Evolutionary conservation across 2,113 vertebrate genomes (phyloP).

Genomic region (Marmota flaviventris): DNA sequence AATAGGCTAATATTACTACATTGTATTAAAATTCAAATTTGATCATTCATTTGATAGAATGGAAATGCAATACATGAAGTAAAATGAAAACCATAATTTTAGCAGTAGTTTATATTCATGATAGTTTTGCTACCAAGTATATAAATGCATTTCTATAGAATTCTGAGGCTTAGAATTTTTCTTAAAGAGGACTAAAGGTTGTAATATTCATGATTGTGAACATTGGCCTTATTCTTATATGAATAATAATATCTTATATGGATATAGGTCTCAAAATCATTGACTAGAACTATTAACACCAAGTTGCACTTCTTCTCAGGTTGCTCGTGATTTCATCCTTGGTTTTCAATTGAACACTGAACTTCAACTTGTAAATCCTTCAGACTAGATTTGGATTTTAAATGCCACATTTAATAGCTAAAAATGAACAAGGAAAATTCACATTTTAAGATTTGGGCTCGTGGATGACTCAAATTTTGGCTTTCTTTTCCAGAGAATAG

Average conservation of each 20-base stretch:
- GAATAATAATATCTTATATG: background rate
- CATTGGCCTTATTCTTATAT: background rate
- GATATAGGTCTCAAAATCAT: background rate
- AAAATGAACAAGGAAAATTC: conserved; percentile 13
- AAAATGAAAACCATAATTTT: background rate
- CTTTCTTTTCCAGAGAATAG: background rate
- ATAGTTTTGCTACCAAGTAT: background rate
- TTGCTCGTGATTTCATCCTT: background rate
- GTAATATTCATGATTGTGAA: background rate
- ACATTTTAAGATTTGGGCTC: background rate
- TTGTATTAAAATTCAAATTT: conserved; percentile 12
- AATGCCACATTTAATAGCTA: conserved; percentile 12
- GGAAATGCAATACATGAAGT: background rate
- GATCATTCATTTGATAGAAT: background rate
- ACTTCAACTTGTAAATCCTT: conserved; percentile 2
- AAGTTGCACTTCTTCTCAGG: background rate
- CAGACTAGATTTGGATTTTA: conserved; percentile 3
- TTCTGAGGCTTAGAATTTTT: background rate
- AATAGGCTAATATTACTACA: background rate
- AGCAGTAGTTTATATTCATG: background rate
- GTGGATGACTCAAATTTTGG: conserved; percentile 34
- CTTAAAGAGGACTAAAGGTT: background rate
- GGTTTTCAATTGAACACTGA: conserved; percentile 19
- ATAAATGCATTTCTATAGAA: background rate
- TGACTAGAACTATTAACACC: background rate